These are phyloP conservation scores for Nothoprocta perdicaria DNA, from an alignment of 2,113 vertebrate genomes.

Conservation along the genomic window DNA sequence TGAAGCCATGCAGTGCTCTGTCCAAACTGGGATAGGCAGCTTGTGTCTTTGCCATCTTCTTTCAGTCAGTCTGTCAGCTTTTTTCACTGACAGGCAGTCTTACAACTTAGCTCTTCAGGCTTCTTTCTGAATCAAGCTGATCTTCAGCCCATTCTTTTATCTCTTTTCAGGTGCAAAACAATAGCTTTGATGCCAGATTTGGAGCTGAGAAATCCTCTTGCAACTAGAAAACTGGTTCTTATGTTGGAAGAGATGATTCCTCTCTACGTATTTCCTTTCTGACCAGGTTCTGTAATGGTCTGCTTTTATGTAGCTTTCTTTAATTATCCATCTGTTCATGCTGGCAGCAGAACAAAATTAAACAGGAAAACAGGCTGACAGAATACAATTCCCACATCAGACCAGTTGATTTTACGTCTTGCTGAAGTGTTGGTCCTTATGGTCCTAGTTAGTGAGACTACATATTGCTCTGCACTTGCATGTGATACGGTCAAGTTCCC, in stretches of 20 bases:
- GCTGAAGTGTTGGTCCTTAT: neutral
- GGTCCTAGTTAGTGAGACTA: neutral
- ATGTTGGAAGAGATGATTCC: slow-evolving; percentile 2
- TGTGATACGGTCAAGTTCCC: neutral
- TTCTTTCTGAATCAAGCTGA: neutral
- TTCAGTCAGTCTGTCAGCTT: neutral
- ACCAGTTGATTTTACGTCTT: neutral
- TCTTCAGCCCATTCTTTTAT: neutral
- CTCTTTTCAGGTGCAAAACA: slow-evolving; percentile 17
- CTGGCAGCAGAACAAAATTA: slow-evolving; percentile 33
- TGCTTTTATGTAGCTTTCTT: slow-evolving; percentile 14
- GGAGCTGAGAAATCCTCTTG: slow-evolving; percentile 15
- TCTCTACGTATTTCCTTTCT: neutral
- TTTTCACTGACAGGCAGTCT: neutral
- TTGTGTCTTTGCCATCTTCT: neutral
- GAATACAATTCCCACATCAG: neutral
- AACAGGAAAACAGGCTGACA: slow-evolving; percentile 24
- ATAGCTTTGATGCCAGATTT: neutral
- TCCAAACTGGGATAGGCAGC: neutral
- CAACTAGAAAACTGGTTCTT: neutral
- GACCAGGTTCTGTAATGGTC: neutral
- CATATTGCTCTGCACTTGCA: neutral
- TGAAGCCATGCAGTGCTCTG: neutral
- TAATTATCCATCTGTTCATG: slow-evolving; percentile 47
- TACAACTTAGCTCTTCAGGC: neutral